phyloP scores from a whole-genome alignment of 2,888 invertebrate species.

The Buathra laborator region DNA sequence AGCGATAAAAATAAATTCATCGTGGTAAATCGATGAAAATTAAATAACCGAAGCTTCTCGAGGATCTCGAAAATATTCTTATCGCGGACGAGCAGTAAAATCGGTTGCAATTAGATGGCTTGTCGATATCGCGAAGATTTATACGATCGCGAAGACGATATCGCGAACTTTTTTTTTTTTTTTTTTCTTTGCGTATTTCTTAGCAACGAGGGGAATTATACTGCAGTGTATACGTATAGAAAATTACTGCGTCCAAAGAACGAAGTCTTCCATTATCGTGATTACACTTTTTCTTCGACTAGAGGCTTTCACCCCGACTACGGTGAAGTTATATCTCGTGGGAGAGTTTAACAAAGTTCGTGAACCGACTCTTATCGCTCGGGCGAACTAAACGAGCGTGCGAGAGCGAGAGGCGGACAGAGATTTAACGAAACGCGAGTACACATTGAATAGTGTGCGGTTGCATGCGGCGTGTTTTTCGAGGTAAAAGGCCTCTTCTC shows the following conservation, averaged over 20 bases:
- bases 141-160: slow-evolving; percentile 44
- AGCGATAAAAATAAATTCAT: neutral
- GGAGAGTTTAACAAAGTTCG: slow-evolving; percentile 26
- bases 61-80: neutral
- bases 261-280: slow-evolving; percentile 55
- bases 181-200: neutral
- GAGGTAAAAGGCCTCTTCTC: neutral
- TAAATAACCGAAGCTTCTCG: neutral
- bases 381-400: neutral
- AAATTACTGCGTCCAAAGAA: slow-evolving; percentile 1
- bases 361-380: slow-evolving; percentile 25
- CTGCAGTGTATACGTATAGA: slow-evolving; percentile 28
- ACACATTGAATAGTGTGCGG: neutral
- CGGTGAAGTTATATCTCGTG: slow-evolving; percentile 39
- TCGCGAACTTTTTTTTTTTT: slow-evolving; percentile 8
- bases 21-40: neutral
- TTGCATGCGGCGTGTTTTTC: neutral
- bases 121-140: slow-evolving; percentile 39
- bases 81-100: slow-evolving; percentile 32
- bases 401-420: neutral
- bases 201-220: slow-evolving; percentile 30
- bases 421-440: slow-evolving; percentile 23
- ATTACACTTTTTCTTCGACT: slow-evolving; percentile 47
- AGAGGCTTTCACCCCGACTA: slow-evolving; percentile 1
- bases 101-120: slow-evolving; percentile 34